A percentile compares a stretch with the other conserved stretches of the same genome.
phyloP scores from a whole-genome alignment of 2,888 invertebrate species.

The Deroplatys truncata region DNA sequence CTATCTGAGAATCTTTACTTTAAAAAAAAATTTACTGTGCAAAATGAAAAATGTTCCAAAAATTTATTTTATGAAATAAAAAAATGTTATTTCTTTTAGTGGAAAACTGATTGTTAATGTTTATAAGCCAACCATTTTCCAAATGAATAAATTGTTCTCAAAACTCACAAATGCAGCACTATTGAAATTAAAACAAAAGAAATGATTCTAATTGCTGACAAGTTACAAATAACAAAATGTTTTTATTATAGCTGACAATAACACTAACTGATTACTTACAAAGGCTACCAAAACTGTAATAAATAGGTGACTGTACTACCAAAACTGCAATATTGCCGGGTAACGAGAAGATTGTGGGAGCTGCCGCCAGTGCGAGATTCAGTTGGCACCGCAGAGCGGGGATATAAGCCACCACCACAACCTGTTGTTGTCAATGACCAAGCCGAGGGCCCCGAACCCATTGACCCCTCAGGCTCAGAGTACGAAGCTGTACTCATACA shows the following conservation, averaged over 20 bases:
- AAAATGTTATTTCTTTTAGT: neutral
- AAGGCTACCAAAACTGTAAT: constrained; percentile 1
- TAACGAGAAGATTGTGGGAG: constrained; percentile 64
- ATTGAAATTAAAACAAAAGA: neutral
- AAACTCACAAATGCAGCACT: neutral
- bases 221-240: neutral
- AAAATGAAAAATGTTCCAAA: neutral
- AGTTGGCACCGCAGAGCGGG: constrained; percentile 45
- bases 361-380: constrained; percentile 40
- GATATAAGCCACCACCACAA: constrained; percentile 45
- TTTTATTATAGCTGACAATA: neutral
- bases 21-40: neutral
- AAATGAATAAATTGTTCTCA: neutral
- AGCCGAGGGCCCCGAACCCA: constrained; percentile 28
- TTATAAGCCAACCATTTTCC: neutral
- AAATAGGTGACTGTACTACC: constrained; percentile 78
- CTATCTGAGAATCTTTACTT: constrained; percentile 4
- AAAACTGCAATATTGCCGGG: constrained; percentile 93
- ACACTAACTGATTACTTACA: constrained; percentile 1
- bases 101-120: neutral
- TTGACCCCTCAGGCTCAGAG: constrained; percentile 51
- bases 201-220: neutral
- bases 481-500: constrained; percentile 85
- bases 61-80: neutral
- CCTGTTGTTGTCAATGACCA: constrained; percentile 34